Base-by-base conservation (phyloP, 2,797 vertebrate genomes). In the Carapus acus region DNA sequence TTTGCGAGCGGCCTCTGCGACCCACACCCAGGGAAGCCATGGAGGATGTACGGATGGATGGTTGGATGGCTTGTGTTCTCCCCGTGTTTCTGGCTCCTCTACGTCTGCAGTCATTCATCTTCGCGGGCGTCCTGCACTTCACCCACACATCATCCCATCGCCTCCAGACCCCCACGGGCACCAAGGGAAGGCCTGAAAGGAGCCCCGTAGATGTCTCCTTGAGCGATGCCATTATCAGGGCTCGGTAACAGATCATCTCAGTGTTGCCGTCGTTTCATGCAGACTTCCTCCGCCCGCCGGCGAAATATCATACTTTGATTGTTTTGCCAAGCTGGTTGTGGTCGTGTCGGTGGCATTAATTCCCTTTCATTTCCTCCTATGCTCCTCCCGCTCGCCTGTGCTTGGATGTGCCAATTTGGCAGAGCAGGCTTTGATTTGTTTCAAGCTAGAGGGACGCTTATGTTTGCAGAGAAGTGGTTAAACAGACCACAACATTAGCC, bases 231-330 rank as follows among this genome's bases (percentile, higher is more conserved):
- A 59, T 79, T 81, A 78, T 82, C 71, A 66, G 60, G 74, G 59
- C 38, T 52, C 56, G 21, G 54, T 75, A 79, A 83, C 77, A 66
- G 78, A 83, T 85, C 73, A 80, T 61, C 67, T 79, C 58, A 56
- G 62, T 73, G 76, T n/a, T n/a, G n/a, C n/a, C n/a, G n/a, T n/a
- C n/a, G n/a, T n/a, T n/a, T n/a, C n/a, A n/a, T n/a, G n/a, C n/a
- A n/a, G n/a, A n/a, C n/a, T n/a, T n/a, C n/a, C n/a, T n/a, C n/a
- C n/a, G n/a, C n/a, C 70, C 63, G 62, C 52, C 53, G 52, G 63
- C 79, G 69, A 73, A 71, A 73, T 69, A 75, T 81, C 67, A 60
- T 64, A 69, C 60, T 73, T 52, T 13, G 54, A 65, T 62, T 68
- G 52, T 78, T 74, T 78, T 63, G 54, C 69, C 65, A 76, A 74